Evolutionary conservation across 1,140 invertebrate genomes (phyloP).

Genomic region (Drosophila carrolli): DNA sequence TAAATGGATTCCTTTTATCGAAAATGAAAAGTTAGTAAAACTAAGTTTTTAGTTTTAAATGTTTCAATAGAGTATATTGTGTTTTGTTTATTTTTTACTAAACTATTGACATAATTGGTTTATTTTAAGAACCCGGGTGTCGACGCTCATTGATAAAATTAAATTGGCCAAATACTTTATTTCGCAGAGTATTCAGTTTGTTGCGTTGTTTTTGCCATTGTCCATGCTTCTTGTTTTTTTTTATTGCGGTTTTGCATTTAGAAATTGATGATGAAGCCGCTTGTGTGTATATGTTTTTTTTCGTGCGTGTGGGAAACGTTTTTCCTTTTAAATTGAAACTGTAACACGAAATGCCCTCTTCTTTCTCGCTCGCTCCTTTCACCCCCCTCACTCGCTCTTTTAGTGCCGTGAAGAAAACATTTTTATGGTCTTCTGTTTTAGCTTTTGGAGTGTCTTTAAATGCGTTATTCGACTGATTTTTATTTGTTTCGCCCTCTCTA

Average conservation of each 20-base stretch:
- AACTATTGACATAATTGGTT: too few relatives aligned
- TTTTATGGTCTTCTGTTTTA: slow-evolving; percentile 67
- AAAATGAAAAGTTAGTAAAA: too few relatives aligned
- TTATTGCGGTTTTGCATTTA: slow-evolving; percentile 80
- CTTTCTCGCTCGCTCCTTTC: neutral
- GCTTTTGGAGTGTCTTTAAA: slow-evolving; percentile 73
- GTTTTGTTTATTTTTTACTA: too few relatives aligned
- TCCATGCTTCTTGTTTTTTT: slow-evolving; percentile 34
- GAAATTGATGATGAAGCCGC: slow-evolving; percentile 74
- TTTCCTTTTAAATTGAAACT: slow-evolving; percentile 76
- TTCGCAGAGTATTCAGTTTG: slow-evolving; percentile 9
- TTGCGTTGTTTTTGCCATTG: slow-evolving; percentile 9
- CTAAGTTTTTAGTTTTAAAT: too few relatives aligned
- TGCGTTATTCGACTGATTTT: slow-evolving; percentile 75
- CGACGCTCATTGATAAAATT: too few relatives aligned
- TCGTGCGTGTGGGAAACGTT: slow-evolving; percentile 64
- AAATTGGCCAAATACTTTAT: slow-evolving; percentile 15
- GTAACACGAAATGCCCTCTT: slow-evolving; percentile 62
- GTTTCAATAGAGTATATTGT: neutral
- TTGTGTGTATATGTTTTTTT: slow-evolving; percentile 13
- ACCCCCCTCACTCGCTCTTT: slow-evolving; percentile 2
- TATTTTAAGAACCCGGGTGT: too few relatives aligned
- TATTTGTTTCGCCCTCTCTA: slow-evolving; percentile 46
- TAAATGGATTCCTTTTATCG: too few relatives aligned
- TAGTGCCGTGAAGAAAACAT: slow-evolving; percentile 61